These are phyloP conservation scores for Dolichotis patagonum DNA, from an alignment of 2,113 vertebrate species.

Conservation along the genomic window DNA sequence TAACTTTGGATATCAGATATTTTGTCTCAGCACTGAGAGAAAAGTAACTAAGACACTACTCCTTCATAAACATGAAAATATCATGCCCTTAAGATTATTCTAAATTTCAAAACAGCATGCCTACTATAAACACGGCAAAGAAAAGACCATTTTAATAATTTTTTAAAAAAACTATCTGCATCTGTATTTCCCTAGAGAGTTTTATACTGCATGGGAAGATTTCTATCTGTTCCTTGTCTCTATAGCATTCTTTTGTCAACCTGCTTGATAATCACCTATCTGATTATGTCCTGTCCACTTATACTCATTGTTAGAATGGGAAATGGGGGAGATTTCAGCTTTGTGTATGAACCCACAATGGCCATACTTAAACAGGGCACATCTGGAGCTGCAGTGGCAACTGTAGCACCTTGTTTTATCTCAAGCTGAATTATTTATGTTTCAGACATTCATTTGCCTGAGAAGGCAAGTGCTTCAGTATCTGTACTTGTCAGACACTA, in stretches of 20 bases:
- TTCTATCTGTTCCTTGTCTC: background rate
- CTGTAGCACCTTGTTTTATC: background rate
- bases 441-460: background rate
- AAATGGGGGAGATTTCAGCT: background rate
- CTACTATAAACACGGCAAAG: background rate
- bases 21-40: background rate
- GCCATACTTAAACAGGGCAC: background rate
- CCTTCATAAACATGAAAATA: conserved; percentile 46
- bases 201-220: background rate
- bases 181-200: background rate
- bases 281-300: background rate
- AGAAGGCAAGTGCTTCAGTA: background rate
- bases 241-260: background rate
- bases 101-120: conserved; percentile 16
- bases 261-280: background rate
- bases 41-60: background rate
- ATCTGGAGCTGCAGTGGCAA: background rate
- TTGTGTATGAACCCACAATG: background rate
- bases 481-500: background rate
- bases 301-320: background rate
- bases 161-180: background rate
- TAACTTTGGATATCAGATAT: background rate
- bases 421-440: background rate
- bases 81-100: conserved; percentile 36
- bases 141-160: conserved; percentile 28